Percentiles rank a stretch among this genome's conserved stretches.
These are phyloP conservation scores for Myathropa florea DNA, from an alignment of 2,888 invertebrate species.

Conservation along the genomic window DNA sequence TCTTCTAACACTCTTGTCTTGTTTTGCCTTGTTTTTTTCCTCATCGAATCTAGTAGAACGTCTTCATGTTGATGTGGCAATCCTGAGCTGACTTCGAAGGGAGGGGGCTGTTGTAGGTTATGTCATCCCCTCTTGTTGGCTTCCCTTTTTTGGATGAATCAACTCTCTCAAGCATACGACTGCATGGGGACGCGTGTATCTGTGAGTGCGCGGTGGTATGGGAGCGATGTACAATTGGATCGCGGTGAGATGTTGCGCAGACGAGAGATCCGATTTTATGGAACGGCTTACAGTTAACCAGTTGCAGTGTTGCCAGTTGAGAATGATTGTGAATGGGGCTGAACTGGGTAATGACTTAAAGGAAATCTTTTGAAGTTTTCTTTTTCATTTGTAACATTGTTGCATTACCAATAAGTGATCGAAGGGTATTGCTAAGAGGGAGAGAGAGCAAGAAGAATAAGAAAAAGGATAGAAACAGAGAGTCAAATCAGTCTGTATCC, in stretches of 20 bases:
- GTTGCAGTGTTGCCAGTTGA: conserved; percentile 12
- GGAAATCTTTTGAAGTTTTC: too few relatives aligned
- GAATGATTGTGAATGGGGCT: background rate
- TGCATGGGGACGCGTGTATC: background rate
- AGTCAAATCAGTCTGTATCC: too few relatives aligned
- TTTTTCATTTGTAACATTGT: too few relatives aligned
- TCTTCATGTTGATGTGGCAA: background rate
- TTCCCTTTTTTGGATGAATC: background rate
- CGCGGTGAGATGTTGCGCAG: conserved; percentile 1
- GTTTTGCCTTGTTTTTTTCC: background rate
- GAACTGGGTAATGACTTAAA: background rate
- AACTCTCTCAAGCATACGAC: background rate
- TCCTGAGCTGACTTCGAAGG: conserved; percentile 15
- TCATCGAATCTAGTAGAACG: background rate
- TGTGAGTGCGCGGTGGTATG: background rate
- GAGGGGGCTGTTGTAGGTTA: background rate
- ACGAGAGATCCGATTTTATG: conserved; percentile 36
- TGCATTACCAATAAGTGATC: too few relatives aligned
- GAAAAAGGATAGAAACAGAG: too few relatives aligned
- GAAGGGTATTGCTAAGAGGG: too few relatives aligned
- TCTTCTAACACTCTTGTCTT: background rate
- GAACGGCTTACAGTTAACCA: conserved; percentile 32
- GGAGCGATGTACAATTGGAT: conserved; percentile 27
- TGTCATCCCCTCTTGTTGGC: background rate
- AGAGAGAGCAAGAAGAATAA: too few relatives aligned